Base-by-base conservation (phyloP, 2,113 vertebrate genomes). In the Takifugu flavidus region DNA sequence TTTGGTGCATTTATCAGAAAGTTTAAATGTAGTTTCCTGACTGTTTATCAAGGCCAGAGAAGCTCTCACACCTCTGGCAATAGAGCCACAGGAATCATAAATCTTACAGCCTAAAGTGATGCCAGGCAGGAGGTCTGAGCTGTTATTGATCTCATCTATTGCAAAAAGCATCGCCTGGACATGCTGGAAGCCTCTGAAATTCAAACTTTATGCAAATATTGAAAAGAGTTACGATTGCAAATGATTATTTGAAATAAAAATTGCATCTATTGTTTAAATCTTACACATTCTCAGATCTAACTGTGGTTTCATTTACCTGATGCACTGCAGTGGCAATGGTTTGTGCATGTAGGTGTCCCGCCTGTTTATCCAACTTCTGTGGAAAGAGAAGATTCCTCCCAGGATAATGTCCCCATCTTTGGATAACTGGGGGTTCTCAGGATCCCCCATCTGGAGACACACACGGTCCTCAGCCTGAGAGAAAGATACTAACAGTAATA, bases 181-280 rank as follows among this genome's bases (percentile, higher is more conserved):
- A 65, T 77, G 87, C 58, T 91, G 91, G 65, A 91, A 86, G 1
- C 70, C 86, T 72, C 88, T 90, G 67, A 88, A 88, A 75, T 89
- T 84, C 39, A 91, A 72, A 71, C 90, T 91, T 31, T 13, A 73
- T 55, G 11, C 25, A 69, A 43, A 43, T 13, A 43, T 43, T 43
- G 42, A 43, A 43, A 43, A 43, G 20, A 20, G 20, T 20, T 20
- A 20, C 20, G 20, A 20, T 20, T 20, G 20, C 20, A 20, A 20
- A 20, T 20, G 20, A 20, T 20, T 20, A 20, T 20, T 20, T 20
- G 20, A 20, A 20, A 20, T 20, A 20, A 20, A 20, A 20, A 20
- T 20, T 20, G 20, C 20, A 20, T 20, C 20, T 20, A 20, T 20
- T 20, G 20, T 20, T 20, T 20, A 20, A 20, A 20, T 20, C 20